Base-by-base conservation (phyloP, 1,140 invertebrate species). In the Drosophila bifasciata region DNA sequence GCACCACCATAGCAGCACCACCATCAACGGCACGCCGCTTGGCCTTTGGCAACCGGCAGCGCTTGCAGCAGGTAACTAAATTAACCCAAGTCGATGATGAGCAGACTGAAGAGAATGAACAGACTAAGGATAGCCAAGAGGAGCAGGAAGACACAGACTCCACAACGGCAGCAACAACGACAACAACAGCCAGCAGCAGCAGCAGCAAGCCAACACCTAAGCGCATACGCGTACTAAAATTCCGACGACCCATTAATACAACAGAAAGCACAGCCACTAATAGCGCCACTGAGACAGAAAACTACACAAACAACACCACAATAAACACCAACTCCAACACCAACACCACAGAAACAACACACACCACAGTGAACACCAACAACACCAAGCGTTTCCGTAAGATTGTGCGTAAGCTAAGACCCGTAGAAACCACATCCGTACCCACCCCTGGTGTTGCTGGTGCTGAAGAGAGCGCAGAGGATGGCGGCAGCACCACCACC, bases 61-160 rank as follows among this genome's bases (percentile, higher is more conserved):
- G 84, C 36, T 51, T 59, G 46, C 79, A 88, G 76, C 79, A 88
- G 76, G 86, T 85, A 83, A 89, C 85, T 83, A 71, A 86, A 85
- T 66, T 83, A 78, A 49, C 25, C 55, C 61, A 59, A 74, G 72
- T 70, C 62, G 73, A 72, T 67, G 74, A 13, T 13, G 32, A 51
- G 52, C 49, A 73, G 45, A 63, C 57, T 45, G 64, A 68, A 9
- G 61, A 71, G 25, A 61, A 70, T 28, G 59, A 60, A 23, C 32
- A 71, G 6, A 64, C 71, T 15, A 56, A 53, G 7, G 63, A 49
- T 13, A 36, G 32, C n/a, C 53, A 59, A 36, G 63, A 63, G 19
- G 28, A 28, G 32, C 48, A 25, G 13, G 62, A 62, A 63, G 52
- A 41, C 15, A 55, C 52, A 11, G 48, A 49, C 19, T 41, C 45